These are phyloP conservation scores for Melierax canorus DNA, from an alignment of 2,113 vertebrate genomes.

Conservation along the genomic window DNA sequence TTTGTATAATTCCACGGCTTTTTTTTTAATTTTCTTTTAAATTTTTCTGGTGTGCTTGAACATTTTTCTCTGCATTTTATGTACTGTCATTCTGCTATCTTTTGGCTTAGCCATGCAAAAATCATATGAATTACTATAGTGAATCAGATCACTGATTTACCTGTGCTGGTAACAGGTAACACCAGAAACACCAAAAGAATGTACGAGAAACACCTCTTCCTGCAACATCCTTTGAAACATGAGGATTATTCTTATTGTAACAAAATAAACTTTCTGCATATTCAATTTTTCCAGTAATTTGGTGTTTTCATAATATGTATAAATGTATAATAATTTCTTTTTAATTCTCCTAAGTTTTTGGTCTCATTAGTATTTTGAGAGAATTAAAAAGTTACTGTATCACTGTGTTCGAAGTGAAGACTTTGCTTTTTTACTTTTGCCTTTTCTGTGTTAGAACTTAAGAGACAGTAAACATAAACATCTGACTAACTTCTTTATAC, in stretches of 20 bases:
- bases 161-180: neutral
- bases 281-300: neutral
- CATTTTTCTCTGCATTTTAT: neutral
- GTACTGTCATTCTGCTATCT: neutral
- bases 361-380: neutral
- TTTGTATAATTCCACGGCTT: neutral
- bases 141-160: neutral
- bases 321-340: neutral
- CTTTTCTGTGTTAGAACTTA: neutral
- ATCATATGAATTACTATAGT: neutral
- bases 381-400: neutral
- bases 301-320: neutral
- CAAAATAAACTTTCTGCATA: neutral
- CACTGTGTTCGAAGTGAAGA: neutral
- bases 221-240: neutral
- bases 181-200: neutral
- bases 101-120: neutral
- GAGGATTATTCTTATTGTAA: neutral
- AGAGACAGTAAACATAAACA: neutral
- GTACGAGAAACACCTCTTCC: neutral
- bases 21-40: neutral
- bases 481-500: neutral
- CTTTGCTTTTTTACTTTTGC: neutral
- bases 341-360: neutral
- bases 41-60: neutral